A percentile compares a stretch with the other conserved stretches of the same genome.
Conservation (phyloP, 2,113 vertebrate genomes). For the Chaenocephalus aceratus region DNA sequence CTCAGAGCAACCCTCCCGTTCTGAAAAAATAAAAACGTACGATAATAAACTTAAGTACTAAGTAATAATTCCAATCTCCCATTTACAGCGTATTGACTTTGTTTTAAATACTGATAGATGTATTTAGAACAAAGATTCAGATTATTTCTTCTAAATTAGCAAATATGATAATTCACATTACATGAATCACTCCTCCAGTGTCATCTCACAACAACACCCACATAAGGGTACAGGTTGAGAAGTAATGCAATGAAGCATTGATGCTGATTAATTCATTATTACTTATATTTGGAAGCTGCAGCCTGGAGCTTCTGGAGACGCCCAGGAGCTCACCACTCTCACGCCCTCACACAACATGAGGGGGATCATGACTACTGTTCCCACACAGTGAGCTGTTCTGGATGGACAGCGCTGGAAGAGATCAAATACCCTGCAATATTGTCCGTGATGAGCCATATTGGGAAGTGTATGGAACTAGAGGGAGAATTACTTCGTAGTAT, state of each 20-base stretch:
- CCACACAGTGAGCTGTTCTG: slow-evolving; percentile 35
- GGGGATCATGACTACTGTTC: slow-evolving; percentile 29
- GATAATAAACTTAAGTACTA: not conserved
- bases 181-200: not conserved
- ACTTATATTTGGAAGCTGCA: slow-evolving; percentile 14
- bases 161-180: not conserved
- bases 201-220: not conserved
- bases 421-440: not conserved
- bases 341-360: not conserved
- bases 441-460: slow-evolving; percentile 15
- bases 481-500: not conserved
- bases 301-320: not conserved
- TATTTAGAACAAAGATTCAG: not conserved
- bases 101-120: slow-evolving; percentile 10
- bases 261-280: not conserved
- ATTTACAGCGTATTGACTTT: not conserved
- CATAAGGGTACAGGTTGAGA: not conserved
- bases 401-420: slow-evolving; percentile 23
- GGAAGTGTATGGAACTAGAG: not conserved
- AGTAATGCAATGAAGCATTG: not conserved
- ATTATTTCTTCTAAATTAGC: slow-evolving; percentile 6
- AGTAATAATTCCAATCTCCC: not conserved
- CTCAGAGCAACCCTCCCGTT: rapidly evolving
- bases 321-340: not conserved
- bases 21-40: not conserved